These are phyloP conservation scores for Tuta absoluta DNA, from an alignment of 2,888 invertebrate genomes.

Conservation along the genomic window DNA sequence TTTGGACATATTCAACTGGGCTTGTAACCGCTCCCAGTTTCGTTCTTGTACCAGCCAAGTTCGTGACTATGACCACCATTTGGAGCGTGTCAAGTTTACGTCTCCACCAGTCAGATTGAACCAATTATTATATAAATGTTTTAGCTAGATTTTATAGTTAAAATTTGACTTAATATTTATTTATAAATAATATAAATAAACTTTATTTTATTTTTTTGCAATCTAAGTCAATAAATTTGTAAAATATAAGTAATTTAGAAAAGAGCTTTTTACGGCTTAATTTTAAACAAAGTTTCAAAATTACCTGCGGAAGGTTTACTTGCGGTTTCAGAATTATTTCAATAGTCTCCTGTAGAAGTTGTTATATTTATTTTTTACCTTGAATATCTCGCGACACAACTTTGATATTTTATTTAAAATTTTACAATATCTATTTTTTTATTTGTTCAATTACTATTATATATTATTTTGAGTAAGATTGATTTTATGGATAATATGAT, in stretches of 20 bases:
- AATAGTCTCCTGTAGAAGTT: not conserved
- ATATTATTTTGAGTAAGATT: too few species aligned
- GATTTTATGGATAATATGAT: too few species aligned
- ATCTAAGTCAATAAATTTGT: not conserved
- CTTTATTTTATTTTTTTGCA: not conserved
- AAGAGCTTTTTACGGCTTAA: too few species aligned
- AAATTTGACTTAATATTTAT: not conserved
- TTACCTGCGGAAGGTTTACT: too few species aligned
- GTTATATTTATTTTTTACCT: too few species aligned
- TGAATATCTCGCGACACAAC: too few species aligned
- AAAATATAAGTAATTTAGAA: too few species aligned
- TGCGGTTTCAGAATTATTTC: too few species aligned
- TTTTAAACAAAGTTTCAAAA: too few species aligned
- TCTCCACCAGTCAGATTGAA: slow-evolving; percentile 53
- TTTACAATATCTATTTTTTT: too few species aligned
- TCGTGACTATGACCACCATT: slow-evolving; percentile 64
- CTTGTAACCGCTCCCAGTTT: slow-evolving; percentile 32
- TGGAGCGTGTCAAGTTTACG: slow-evolving; percentile 62
- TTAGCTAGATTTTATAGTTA: not conserved
- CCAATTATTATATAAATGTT: slow-evolving; percentile 47
- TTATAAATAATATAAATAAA: not conserved
- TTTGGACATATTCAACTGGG: not conserved
- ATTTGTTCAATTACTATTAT: too few species aligned
- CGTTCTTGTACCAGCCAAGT: slow-evolving; percentile 42
- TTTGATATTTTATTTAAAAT: too few species aligned